Conservation (phyloP, 2,888 invertebrate genomes). For the Tyria jacobaeae region DNA sequence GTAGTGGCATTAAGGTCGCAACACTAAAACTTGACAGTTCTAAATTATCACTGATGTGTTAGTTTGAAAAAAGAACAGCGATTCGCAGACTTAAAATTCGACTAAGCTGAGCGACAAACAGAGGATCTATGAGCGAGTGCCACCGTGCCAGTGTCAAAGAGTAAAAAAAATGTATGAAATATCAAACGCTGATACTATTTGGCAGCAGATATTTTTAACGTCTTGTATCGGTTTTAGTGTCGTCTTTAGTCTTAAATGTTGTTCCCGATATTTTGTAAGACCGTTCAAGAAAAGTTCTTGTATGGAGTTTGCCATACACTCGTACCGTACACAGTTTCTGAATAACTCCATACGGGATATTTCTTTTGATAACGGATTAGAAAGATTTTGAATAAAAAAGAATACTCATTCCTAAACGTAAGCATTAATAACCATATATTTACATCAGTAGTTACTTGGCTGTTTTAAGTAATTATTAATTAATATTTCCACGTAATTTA, state of each 20-base stretch:
- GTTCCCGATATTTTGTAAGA: conserved; percentile 84
- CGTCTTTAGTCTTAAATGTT: conserved; percentile 80
- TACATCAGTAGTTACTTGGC: conserved; percentile 85
- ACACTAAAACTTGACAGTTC: conserved; percentile 62
- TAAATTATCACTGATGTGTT: conserved; percentile 20
- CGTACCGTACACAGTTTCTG: conserved; percentile 54
- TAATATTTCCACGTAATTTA: conserved; percentile 85
- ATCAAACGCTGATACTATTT: conserved; percentile 36
- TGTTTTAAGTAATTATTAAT: conserved; percentile 84
- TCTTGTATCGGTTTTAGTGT: conserved; percentile 68
- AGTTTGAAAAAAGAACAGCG: conserved; percentile 23
- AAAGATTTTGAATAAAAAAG: conserved; percentile 70
- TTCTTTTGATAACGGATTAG: conserved; percentile 65
- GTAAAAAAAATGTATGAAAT: conserved; percentile 33
- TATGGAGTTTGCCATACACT: conserved; percentile 70
- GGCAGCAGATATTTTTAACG: conserved; percentile 44
- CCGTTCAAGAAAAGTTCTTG: conserved; percentile 59
- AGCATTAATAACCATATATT: conserved; percentile 84
- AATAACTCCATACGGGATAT: conserved; percentile 67
- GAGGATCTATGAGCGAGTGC: background rate
- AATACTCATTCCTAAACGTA: conserved; percentile 84
- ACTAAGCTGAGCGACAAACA: background rate
- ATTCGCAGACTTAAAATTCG: conserved; percentile 6
- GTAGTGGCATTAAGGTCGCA: conserved; percentile 75
- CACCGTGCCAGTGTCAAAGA: conserved; percentile 17